These are phyloP conservation scores for Philaethria dido DNA, from an alignment of 2,888 invertebrate species.

Conservation along the genomic window DNA sequence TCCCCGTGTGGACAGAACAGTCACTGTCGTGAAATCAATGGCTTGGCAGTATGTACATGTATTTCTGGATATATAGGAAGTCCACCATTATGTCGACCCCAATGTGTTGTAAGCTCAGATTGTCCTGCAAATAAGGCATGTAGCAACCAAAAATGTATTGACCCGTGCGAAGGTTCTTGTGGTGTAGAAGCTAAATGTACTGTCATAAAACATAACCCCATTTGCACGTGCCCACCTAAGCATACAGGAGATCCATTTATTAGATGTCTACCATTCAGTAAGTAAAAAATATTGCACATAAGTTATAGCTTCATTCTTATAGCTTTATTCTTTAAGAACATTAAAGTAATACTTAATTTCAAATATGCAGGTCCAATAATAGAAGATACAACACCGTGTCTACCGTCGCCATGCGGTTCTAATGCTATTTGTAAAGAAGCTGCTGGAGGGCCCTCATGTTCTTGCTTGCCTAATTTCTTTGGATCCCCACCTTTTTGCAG, in stretches of 20 bases:
- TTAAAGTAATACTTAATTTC: conserved; percentile 5
- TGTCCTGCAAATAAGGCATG: conserved; percentile 89
- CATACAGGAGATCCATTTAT: conserved; percentile 90
- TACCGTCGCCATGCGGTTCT: conserved; percentile 88
- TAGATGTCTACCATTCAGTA: conserved; percentile 84
- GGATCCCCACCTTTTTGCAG: conserved; percentile 91
- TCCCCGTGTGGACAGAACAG: conserved; percentile 91
- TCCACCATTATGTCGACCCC: conserved; percentile 90
- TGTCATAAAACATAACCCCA: conserved; percentile 90
- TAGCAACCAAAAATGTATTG: conserved; percentile 88
- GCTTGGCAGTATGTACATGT: conserved; percentile 90
- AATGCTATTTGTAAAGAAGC: conserved; percentile 85
- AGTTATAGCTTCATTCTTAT: neutral
- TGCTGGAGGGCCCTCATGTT: conserved; percentile 86
- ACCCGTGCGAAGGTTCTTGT: conserved; percentile 90
- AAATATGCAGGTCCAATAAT: conserved; percentile 72
- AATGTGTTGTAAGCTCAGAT: conserved; percentile 90
- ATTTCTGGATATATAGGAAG: conserved; percentile 87
- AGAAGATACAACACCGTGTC: conserved; percentile 84
- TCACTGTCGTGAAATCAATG: conserved; percentile 86
- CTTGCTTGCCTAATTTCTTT: conserved; percentile 86
- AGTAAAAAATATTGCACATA: conserved; percentile 48
- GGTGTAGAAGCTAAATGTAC: conserved; percentile 88
- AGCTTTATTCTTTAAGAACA: neutral
- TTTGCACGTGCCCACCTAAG: conserved; percentile 87